These are phyloP conservation scores for Villa cingulata DNA, from an alignment of 2,888 invertebrate species.

Conservation along the genomic window DNA sequence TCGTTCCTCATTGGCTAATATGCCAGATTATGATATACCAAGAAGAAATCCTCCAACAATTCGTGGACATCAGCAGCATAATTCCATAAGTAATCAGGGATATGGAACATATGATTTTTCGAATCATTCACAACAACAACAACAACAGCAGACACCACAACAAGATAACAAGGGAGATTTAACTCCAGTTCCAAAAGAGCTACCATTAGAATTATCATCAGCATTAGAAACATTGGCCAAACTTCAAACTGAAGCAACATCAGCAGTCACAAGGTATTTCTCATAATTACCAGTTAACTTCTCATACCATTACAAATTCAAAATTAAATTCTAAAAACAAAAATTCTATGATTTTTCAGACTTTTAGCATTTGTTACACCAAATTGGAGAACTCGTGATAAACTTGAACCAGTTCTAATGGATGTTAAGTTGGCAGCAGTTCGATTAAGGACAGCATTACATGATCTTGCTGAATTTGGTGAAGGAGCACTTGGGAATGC, in stretches of 20 bases:
- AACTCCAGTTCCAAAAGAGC: slow-evolving; percentile 39
- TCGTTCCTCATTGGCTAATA: slow-evolving; percentile 41
- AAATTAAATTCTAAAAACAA: neutral
- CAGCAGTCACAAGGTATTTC: slow-evolving; percentile 53
- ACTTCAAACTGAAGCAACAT: slow-evolving; percentile 65
- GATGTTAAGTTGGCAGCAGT: slow-evolving; percentile 73
- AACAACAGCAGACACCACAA: slow-evolving; percentile 24
- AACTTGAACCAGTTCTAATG: slow-evolving; percentile 62
- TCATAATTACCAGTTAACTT: neutral
- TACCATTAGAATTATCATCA: slow-evolving; percentile 60
- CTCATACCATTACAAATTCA: neutral
- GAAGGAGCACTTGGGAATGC: slow-evolving; percentile 82
- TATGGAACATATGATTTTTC: slow-evolving; percentile 13
- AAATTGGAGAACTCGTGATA: slow-evolving; percentile 68
- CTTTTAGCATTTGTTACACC: slow-evolving; percentile 63
- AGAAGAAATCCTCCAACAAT: slow-evolving; percentile 37
- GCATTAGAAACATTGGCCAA: slow-evolving; percentile 63
- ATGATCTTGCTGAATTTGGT: slow-evolving; percentile 78
- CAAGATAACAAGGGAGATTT: slow-evolving; percentile 22
- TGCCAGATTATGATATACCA: slow-evolving; percentile 59
- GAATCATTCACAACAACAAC: slow-evolving; percentile 29
- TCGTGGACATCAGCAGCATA: slow-evolving; percentile 14
- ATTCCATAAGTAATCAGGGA: slow-evolving; percentile 21
- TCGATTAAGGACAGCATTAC: slow-evolving; percentile 62
- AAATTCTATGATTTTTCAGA: slow-evolving; percentile 14